These are phyloP conservation scores for Perithous albicinctus DNA, from an alignment of 2,888 invertebrate species.

Conservation along the genomic window DNA sequence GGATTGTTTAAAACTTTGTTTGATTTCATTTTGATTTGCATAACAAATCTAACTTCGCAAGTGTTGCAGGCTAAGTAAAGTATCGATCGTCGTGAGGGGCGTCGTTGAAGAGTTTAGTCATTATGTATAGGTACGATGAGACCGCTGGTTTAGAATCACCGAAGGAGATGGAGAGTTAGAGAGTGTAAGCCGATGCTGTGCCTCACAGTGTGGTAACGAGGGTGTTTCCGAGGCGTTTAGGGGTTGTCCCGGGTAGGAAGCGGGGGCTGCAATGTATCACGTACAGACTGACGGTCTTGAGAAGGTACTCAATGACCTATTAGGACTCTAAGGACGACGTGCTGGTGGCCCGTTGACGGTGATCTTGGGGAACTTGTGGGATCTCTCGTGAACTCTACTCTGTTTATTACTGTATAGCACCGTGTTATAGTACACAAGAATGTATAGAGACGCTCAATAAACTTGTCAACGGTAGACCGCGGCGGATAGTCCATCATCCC, in stretches of 20 bases:
- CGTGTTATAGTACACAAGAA: constrained; percentile 36
- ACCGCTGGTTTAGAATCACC: constrained; percentile 40
- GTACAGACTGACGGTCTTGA: constrained; percentile 66
- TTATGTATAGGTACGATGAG: constrained; percentile 37
- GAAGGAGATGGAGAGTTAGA: constrained; percentile 50
- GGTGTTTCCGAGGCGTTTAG: constrained; percentile 59
- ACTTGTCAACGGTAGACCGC: constrained; percentile 71
- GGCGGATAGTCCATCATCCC: constrained; percentile 72
- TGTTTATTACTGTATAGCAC: constrained; percentile 23
- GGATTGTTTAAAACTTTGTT: neutral
- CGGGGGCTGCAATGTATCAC: constrained; percentile 66
- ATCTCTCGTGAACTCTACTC: constrained; percentile 34
- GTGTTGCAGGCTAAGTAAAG: neutral
- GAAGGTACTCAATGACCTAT: constrained; percentile 70
- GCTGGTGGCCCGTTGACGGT: constrained; percentile 62
- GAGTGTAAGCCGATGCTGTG: constrained; percentile 41
- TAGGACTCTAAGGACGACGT: constrained; percentile 69
- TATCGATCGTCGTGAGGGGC: constrained; percentile 42
- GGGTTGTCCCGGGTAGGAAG: constrained; percentile 47
- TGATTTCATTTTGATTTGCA: neutral
- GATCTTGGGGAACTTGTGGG: constrained; percentile 66
- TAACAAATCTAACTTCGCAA: neutral
- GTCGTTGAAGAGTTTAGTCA: constrained; percentile 49
- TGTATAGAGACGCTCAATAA: constrained; percentile 68
- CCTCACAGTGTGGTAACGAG: constrained; percentile 50